phyloP scores from a whole-genome alignment of 2,113 vertebrate genomes.

The Amblyornis subalaris region DNA sequence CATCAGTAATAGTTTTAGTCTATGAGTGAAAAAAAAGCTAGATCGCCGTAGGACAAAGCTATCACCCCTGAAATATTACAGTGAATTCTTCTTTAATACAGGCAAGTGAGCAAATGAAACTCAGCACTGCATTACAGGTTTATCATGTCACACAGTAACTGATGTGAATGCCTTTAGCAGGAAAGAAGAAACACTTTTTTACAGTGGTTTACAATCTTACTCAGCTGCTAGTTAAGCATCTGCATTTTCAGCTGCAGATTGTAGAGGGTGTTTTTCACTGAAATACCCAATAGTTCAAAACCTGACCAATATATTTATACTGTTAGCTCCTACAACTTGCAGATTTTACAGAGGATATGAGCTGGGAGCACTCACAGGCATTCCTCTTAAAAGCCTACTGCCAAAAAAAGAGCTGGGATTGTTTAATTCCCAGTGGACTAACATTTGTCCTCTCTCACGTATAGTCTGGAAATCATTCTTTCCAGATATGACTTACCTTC shows the following conservation, averaged over 20 bases:
- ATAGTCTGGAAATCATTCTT: background rate
- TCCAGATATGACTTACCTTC: background rate
- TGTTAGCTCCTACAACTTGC: background rate
- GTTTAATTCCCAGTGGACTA: background rate
- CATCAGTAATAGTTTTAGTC: background rate
- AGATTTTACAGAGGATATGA: background rate
- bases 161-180: background rate
- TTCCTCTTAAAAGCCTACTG: background rate
- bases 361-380: background rate
- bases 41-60: background rate
- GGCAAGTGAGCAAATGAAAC: background rate
- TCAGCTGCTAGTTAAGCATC: background rate
- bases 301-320: background rate
- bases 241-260: background rate
- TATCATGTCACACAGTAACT: background rate
- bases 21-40: background rate
- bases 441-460: background rate
- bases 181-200: background rate
- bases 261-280: background rate
- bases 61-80: background rate
- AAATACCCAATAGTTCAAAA: background rate
- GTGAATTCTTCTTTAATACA: slow-evolving; percentile 2
- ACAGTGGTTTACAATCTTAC: background rate
- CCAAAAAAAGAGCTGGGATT: background rate
- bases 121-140: background rate